phyloP scores from a whole-genome alignment of 2,888 invertebrate genomes.

The Dermolepida albohirtum region DNA sequence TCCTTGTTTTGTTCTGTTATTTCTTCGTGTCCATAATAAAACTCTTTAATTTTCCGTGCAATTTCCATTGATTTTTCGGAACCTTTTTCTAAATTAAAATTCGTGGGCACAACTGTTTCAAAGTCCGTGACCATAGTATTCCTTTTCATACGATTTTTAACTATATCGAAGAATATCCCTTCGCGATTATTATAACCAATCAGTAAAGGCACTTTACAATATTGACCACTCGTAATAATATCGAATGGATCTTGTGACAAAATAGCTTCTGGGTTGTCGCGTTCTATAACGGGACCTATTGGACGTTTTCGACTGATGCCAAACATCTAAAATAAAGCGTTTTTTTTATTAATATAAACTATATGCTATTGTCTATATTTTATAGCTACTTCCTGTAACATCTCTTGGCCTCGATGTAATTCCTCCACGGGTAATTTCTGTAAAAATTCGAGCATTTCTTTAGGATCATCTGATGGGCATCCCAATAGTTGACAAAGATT shows the following conservation, averaged over 20 bases:
- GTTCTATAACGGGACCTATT: conserved; percentile 47
- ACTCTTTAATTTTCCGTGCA: conserved; percentile 47
- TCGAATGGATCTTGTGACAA: conserved; percentile 51
- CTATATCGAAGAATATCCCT: conserved; percentile 52
- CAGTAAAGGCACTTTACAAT: conserved; percentile 54
- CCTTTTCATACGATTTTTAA: conserved; percentile 43
- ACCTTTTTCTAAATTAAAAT: conserved; percentile 47
- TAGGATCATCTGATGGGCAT: conserved; percentile 20
- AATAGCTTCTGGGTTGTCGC: conserved; percentile 49
- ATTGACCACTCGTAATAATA: conserved; percentile 50
- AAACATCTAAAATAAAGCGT: conserved; percentile 12
- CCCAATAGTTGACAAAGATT: conserved; percentile 29
- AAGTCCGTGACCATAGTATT: conserved; percentile 45
- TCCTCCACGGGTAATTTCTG: conserved; percentile 40
- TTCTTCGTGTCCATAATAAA: conserved; percentile 48
- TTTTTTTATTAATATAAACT: too few species aligned
- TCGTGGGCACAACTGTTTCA: conserved; percentile 49
- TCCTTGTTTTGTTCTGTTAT: conserved; percentile 50
- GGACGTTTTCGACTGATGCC: conserved; percentile 27
- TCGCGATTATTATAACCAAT: conserved; percentile 54
- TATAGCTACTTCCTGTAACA: conserved; percentile 36
- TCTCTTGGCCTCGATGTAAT: conserved; percentile 33
- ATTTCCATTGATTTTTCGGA: conserved; percentile 46
- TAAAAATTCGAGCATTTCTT: conserved; percentile 33
- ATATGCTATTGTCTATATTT: too few species aligned